Conservation (phyloP, 2,113 vertebrate species). For the Cyprinodon tularosa region DNA sequence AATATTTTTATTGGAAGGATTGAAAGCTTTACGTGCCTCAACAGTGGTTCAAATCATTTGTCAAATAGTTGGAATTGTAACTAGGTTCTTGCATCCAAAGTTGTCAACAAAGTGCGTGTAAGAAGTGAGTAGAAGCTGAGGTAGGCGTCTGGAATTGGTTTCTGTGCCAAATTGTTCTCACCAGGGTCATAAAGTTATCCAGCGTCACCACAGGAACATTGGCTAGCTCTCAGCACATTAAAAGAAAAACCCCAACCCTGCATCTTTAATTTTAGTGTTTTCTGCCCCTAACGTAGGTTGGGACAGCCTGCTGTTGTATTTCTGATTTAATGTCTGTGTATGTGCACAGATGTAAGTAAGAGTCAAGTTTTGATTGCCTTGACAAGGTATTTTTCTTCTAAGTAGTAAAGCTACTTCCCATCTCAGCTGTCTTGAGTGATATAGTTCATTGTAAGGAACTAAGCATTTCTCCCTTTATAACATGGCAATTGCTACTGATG, state of each 20-base stretch:
- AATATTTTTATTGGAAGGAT: conserved; percentile 23
- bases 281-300: conserved; percentile 49
- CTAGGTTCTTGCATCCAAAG: conserved; percentile 1
- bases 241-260: conserved; percentile 71
- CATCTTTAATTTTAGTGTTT: conserved; percentile 65
- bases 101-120: conserved; percentile 7
- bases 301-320: conserved; percentile 34
- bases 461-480: too few relatives aligned
- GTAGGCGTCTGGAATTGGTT: conserved; percentile 52
- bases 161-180: conserved; percentile 43
- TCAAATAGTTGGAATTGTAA: conserved; percentile 18
- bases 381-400: conserved; percentile 52
- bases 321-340: conserved; percentile 10
- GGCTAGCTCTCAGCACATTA: conserved; percentile 63
- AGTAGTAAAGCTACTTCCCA: background rate
- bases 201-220: conserved; percentile 62
- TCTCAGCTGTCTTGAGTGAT: conserved; percentile 11
- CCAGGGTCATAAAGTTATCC: conserved; percentile 63
- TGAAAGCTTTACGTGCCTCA: conserved; percentile 19
- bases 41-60: conserved; percentile 17
- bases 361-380: conserved; percentile 33
- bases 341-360: background rate
- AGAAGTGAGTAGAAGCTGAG: conserved; percentile 2
- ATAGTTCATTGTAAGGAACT: too few relatives aligned
- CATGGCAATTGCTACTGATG: conserved; percentile 16